Evolutionary conservation across 23 tunicate species (phyloP).

Genomic region (Phallusia fumigata): DNA sequence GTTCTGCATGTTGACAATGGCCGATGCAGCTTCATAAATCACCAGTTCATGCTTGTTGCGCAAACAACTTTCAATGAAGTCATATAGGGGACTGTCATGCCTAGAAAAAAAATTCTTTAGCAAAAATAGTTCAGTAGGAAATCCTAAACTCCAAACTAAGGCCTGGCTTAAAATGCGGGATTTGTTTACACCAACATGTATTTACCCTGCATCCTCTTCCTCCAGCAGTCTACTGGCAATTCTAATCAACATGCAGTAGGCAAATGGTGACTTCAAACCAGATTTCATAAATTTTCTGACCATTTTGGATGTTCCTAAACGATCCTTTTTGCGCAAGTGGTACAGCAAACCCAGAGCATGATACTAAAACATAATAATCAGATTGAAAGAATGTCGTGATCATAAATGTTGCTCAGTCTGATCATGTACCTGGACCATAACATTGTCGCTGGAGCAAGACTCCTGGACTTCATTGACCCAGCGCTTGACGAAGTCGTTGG

Average conservation of each 20-base stretch:
- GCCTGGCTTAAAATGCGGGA: not conserved
- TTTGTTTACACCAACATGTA: not conserved
- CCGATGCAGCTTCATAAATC: slow-evolving; percentile 97
- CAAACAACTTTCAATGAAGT: slow-evolving; percentile 93
- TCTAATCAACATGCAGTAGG: slow-evolving; percentile 89
- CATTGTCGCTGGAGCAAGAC: slow-evolving; percentile 89
- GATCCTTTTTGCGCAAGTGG: slow-evolving; percentile 90
- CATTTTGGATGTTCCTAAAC: slow-evolving; percentile 88
- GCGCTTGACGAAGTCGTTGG: slow-evolving; percentile 94
- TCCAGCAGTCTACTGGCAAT: slow-evolving; percentile 92
- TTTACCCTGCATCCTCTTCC: slow-evolving; percentile 86
- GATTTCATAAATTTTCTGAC: slow-evolving; percentile 87
- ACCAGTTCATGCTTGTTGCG: slow-evolving; percentile 98
- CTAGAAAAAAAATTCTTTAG: slow-evolving; percentile 10
- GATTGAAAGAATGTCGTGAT: not conserved
- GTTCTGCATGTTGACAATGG: slow-evolving; percentile 98
- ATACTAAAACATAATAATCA: slow-evolving; percentile 30
- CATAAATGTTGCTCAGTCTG: not conserved
- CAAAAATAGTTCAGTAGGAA: no score
- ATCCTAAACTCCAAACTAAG: not conserved
- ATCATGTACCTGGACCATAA: slow-evolving; percentile 85
- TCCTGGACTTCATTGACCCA: slow-evolving; percentile 99
- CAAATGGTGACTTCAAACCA: slow-evolving; percentile 95
- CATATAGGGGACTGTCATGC: slow-evolving; percentile 86
- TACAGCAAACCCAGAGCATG: slow-evolving; percentile 95